Evolutionary conservation across 37 sponge, comb jelly and placozoan species (phyloP).

Genomic region (Cliona cf. orientalis): DNA sequence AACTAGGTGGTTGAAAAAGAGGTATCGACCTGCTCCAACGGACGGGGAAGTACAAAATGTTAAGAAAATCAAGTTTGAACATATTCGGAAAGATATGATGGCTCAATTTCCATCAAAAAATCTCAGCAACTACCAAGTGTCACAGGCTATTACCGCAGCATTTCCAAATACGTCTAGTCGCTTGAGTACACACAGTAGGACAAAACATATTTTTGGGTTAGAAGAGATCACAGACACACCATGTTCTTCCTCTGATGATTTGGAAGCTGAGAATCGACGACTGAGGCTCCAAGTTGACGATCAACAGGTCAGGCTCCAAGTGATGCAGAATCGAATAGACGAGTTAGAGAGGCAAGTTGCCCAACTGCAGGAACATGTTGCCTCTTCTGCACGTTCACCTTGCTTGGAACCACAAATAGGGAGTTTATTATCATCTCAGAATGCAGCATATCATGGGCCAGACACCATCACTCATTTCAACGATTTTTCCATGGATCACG

Average conservation of each 20-base stretch:
- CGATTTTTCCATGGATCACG: not conserved
- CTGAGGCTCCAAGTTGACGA: not conserved
- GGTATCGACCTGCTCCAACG: not conserved
- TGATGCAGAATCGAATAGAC: no score
- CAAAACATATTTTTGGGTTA: not conserved
- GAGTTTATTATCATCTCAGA: not conserved
- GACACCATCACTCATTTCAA: not conserved
- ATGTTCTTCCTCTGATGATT: no score
- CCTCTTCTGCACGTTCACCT: not conserved
- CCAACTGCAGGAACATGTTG: not conserved
- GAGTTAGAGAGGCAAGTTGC: not conserved
- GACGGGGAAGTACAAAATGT: not conserved
- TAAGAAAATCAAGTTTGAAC: not conserved
- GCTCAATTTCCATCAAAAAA: not conserved
- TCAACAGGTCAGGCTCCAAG: not conserved
- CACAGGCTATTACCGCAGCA: not conserved
- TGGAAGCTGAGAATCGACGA: conserved; percentile 6
- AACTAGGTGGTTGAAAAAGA: not conserved
- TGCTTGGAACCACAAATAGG: not conserved
- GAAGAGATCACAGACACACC: not conserved
- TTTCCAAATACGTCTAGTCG: not conserved
- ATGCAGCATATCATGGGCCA: conserved; percentile 1
- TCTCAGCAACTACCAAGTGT: not conserved
- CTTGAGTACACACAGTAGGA: not conserved
- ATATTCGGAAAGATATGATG: not conserved